These are phyloP conservation scores for Pseudachorutes palmiensis DNA, from an alignment of 1,140 invertebrate species.

Conservation along the genomic window DNA sequence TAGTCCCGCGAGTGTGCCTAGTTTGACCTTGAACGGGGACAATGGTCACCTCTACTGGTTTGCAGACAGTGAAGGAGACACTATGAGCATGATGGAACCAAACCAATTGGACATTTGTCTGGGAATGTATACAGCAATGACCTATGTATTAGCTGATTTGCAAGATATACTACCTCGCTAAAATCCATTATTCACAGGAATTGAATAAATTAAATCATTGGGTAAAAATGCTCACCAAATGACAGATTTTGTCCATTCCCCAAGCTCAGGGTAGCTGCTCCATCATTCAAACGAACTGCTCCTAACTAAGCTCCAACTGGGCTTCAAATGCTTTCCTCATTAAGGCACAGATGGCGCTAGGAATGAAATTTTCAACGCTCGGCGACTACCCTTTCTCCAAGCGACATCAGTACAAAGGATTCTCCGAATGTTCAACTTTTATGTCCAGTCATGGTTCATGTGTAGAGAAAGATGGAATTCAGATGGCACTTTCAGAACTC, in stretches of 20 bases:
- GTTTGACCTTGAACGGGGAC: conserved; percentile 40
- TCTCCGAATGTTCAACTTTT: background rate
- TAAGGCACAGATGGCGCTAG: no score
- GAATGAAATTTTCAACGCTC: no score
- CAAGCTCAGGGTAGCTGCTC: no score
- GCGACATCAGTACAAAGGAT: no score
- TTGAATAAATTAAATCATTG: background rate
- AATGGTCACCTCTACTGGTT: conserved; percentile 44
- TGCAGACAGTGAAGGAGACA: conserved; percentile 39
- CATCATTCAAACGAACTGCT: no score
- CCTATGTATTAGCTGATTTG: conserved; percentile 42
- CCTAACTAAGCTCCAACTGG: no score
- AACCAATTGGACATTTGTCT: conserved; percentile 40
- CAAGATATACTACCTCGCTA: conserved; percentile 14
- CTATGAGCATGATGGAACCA: conserved; percentile 44
- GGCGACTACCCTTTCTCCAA: no score
- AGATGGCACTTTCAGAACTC: no score
- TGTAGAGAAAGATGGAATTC: background rate
- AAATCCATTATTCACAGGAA: background rate
- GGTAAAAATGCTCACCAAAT: background rate
- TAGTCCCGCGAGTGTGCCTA: conserved; percentile 41
- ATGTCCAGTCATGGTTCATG: background rate
- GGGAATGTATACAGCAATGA: conserved; percentile 42
- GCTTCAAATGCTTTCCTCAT: no score
- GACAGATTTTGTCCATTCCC: no score